phyloP scores from a whole-genome alignment of 2,888 invertebrate species.

The Byasa hedistus region DNA sequence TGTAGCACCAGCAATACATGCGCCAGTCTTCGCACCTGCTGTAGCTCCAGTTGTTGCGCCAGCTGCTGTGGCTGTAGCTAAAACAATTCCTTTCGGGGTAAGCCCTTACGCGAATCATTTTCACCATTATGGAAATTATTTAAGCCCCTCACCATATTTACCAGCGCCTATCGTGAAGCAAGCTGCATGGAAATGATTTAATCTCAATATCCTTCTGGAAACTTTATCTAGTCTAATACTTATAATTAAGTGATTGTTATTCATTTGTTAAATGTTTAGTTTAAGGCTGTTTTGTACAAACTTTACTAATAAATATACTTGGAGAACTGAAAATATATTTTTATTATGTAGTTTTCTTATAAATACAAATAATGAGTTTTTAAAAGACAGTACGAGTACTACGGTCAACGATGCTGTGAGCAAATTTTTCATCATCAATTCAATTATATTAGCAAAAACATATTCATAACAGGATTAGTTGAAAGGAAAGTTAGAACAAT shows the following conservation, averaged over 20 bases:
- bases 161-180: conserved; percentile 53
- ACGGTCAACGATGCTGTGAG: neutral
- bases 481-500: too few relatives aligned
- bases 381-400: neutral
- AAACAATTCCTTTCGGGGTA: conserved; percentile 40
- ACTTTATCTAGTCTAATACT: conserved; percentile 34
- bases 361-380: neutral
- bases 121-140: conserved; percentile 57
- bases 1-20: conserved; percentile 41
- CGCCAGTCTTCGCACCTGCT: conserved; percentile 48
- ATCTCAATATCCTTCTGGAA: conserved; percentile 36
- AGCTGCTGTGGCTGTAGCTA: conserved; percentile 48
- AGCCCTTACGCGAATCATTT: conserved; percentile 48
- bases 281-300: conserved; percentile 43
- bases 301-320: conserved; percentile 44
- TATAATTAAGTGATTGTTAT: conserved; percentile 39
- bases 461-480: too few relatives aligned
- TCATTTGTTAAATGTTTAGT: conserved; percentile 35
- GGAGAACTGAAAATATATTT: neutral
- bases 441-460: too few relatives aligned
- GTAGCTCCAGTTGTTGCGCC: conserved; percentile 36
- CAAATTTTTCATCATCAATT: too few relatives aligned
- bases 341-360: neutral
- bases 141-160: conserved; percentile 45
- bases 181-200: conserved; percentile 66